Percentiles rank a stretch among this genome's conserved stretches.
Conservation (phyloP, 2,888 invertebrate genomes). For the Hemistola chrysoprasaria region DNA sequence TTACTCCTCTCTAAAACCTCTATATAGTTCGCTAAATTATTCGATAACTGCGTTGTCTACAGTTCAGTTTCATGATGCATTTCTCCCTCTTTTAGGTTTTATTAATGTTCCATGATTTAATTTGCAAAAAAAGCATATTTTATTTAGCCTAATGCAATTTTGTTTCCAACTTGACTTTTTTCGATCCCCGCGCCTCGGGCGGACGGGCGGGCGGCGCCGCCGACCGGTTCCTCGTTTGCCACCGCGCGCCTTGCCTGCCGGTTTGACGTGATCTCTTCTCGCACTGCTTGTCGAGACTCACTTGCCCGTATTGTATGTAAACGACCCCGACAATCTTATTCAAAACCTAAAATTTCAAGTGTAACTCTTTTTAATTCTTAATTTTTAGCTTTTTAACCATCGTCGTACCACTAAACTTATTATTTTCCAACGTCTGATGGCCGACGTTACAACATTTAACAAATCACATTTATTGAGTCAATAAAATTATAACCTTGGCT, state of each 20-base stretch:
- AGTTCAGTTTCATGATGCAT: background rate
- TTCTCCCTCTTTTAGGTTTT: slow-evolving; percentile 1
- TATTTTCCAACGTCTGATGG: slow-evolving; percentile 7
- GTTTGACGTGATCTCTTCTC: slow-evolving; percentile 78
- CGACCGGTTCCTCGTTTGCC: slow-evolving; percentile 77
- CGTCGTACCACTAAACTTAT: slow-evolving; percentile 5
- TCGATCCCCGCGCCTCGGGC: slow-evolving; percentile 45
- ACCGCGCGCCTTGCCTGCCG: slow-evolving; percentile 64
- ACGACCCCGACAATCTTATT: slow-evolving; percentile 67
- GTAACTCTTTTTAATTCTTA: slow-evolving; percentile 18
- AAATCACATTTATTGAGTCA: slow-evolving; percentile 24
- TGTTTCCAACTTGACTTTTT: slow-evolving; percentile 75
- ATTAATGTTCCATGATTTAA: too few species aligned
- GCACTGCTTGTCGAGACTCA: slow-evolving; percentile 64
- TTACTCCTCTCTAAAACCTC: slow-evolving; percentile 2
- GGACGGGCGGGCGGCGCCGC: slow-evolving; percentile 70
- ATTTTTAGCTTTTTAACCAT: slow-evolving; percentile 6
- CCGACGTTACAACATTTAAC: slow-evolving; percentile 16
- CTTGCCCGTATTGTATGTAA: slow-evolving; percentile 71
- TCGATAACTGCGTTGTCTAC: slow-evolving; percentile 5
- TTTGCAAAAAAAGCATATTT: slow-evolving; percentile 34
- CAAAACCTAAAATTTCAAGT: slow-evolving; percentile 41
- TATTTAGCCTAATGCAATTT: slow-evolving; percentile 63
- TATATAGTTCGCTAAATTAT: slow-evolving; percentile 29
- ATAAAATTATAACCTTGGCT: slow-evolving; percentile 51